Evolutionary conservation across 1,140 invertebrate genomes (phyloP), one percentile per base, ranked within the genome.

Genomic region (Eueides isabella): DNA sequence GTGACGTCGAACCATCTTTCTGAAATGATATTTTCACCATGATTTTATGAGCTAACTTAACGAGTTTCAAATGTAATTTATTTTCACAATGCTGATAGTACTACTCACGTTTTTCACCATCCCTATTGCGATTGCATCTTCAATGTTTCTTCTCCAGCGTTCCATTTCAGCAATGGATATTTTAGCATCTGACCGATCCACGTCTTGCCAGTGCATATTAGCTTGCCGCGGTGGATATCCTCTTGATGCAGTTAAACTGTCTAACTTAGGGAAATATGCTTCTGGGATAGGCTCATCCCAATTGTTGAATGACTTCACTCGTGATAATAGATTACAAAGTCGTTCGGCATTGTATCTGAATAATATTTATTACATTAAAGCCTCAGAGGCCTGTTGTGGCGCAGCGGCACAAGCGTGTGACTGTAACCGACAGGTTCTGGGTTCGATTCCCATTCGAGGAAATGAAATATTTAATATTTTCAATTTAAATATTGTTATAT

Each of bases 121-220:
- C 14, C 95, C 95, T 61, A 92, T 94, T 75, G 96, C 93, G 74
- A 96, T 95, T 61, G 95, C 95, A 38, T 94, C 94, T 67, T 95
- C 88, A 2, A 96, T 81, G 14, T 95, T 93, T 78, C 94, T 94
- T 28, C 94, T 93, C 95, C 95, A 96, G 12, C 92, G 85, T 76
- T 95, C 93, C 85, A 96, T 84, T 19, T 95, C 94, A 3, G 88
- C 84, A 14, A 96, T 85, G 64, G 94, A 93, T n/a, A 94, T 84
- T 48, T 81, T 86, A 0, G 95, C 95, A 0, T 83, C 90, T 1
- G 93, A 92, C 19, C 96, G 92, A 76, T 94, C 92, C 30, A 94
- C 80, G 82, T 95, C 94, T 29, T 91, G 84, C 78, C 94, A 91
- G 1, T 48, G 72, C 76, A 94, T 93, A 72, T 94, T 92, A 2